Evolutionary conservation across 2,113 vertebrate genomes (phyloP).

Genomic region (Melanerpes formicivorus): DNA sequence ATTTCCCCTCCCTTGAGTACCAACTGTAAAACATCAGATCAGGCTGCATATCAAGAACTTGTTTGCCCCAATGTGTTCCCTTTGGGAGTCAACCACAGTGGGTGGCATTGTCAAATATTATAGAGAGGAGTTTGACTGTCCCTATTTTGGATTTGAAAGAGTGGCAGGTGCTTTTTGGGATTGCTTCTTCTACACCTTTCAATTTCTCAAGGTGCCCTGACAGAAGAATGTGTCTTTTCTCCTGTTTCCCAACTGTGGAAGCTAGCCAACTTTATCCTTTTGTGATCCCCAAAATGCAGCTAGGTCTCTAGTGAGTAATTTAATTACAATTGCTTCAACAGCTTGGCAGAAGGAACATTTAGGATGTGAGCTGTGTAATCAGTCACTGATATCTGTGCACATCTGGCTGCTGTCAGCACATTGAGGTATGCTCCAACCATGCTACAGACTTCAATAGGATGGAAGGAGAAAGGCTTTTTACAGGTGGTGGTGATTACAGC

Average conservation of each 20-base stretch:
- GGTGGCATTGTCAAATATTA: background rate
- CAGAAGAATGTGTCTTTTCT: background rate
- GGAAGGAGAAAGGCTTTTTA: conserved; percentile 9
- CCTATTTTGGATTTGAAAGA: background rate
- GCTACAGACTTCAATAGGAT: background rate
- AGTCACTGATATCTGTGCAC: conserved; percentile 27
- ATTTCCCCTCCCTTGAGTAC: background rate
- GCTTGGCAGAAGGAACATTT: conserved; percentile 22
- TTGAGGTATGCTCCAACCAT: background rate
- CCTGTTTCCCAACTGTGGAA: background rate
- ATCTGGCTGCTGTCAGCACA: conserved; percentile 37
- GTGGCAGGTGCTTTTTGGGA: background rate
- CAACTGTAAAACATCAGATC: background rate
- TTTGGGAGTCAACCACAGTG: background rate
- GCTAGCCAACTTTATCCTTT: conserved; percentile 32
- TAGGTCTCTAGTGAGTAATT: conserved; percentile 36
- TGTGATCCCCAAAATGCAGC: conserved; percentile 19
- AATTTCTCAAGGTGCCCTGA: conserved; percentile 34
- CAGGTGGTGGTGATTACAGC: conserved; percentile 16
- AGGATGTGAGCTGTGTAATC: conserved; percentile 28
- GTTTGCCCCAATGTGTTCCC: background rate
- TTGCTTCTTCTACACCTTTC: background rate
- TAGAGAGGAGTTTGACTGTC: background rate
- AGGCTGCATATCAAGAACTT: background rate
- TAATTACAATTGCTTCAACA: conserved; percentile 36